Evolutionary conservation across 2,797 vertebrate species (phyloP), one percentile per base, ranked within the genome.

Genomic region (Philypnodon macrostomus): DNA sequence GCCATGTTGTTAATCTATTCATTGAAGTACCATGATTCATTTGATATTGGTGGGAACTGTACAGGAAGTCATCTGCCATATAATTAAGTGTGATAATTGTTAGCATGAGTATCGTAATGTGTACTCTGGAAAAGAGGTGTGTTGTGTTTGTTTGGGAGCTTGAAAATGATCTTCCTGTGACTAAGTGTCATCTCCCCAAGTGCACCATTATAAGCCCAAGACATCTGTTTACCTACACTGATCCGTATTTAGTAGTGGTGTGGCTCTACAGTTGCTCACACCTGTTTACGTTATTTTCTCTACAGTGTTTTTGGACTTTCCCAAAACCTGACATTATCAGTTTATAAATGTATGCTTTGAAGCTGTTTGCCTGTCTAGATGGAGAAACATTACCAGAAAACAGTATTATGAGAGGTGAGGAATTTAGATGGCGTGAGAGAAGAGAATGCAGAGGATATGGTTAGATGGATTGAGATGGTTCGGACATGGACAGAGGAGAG

Each of bases 41-140:
- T 27, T 26, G n/a, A 21, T 7, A 26, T 30, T 29, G 26, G 9
- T 44, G 40, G 26, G 12, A 17, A 17, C 10, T 30, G 40, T 10
- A 11, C 5, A 11, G 15, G 27, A n/a, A 44, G 23, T 10, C 4
- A 0, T 7, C 23, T 30, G 26, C 10, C 3, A 11, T 30, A n/a
- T 44, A 44, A 44, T 44, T 30, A 44, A 2, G 10, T 44, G 41
- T 29, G 15, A 44, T 41, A 26, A 41, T 41, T 41, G 38, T 26
- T 26, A 44, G 26, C 41, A 44, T 18, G 26, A 44, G 26, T 7
- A 27, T 16, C 41, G 4, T 30, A 30, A 30, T 15, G 32, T 44
- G 10, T 30, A 30, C 41, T 44, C 30, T 26, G 18, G 30, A 40
- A 39, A 44, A 30, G 26, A 44, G 15, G 5, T 18, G 41, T 29